Evolutionary conservation across 2,888 invertebrate species (phyloP).

Genomic region (Tenthredo amoena): DNA sequence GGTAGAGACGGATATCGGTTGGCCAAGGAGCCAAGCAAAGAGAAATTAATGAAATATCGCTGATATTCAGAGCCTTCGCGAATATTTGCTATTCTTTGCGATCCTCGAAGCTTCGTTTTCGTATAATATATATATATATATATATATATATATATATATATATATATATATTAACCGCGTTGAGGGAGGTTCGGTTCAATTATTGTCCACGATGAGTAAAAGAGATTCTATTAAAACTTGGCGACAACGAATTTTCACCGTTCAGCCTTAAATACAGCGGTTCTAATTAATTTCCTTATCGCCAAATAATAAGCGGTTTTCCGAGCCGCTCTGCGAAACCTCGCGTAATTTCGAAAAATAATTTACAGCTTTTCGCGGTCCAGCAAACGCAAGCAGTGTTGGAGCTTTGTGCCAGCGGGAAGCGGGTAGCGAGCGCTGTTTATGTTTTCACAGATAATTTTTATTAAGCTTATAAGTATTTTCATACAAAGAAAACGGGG

Average conservation of each 20-base stretch:
- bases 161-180: neutral
- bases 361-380: constrained; percentile 26
- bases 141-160: too few relatives aligned
- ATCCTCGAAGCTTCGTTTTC: constrained; percentile 7
- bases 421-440: neutral
- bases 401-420: neutral
- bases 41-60: constrained; percentile 50
- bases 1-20: constrained; percentile 33
- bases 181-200: constrained; percentile 63
- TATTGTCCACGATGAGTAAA: constrained; percentile 64
- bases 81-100: constrained; percentile 36
- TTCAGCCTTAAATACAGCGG: constrained; percentile 72
- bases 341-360: constrained; percentile 38
- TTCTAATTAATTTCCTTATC: constrained; percentile 72
- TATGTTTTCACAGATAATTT: constrained; percentile 48
- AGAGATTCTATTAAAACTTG: constrained; percentile 74
- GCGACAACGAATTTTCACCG: constrained; percentile 59
- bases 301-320: constrained; percentile 63
- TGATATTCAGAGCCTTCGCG: constrained; percentile 39
- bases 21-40: constrained; percentile 42
- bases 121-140: neutral
- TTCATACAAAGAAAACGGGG: constrained; percentile 36
- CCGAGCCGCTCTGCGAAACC: constrained; percentile 24
- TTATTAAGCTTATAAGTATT: constrained; percentile 51
- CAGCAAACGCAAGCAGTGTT: neutral